phyloP scores from a whole-genome alignment of 2,797 vertebrate species.

The Gadopsis bispinosus region DNA sequence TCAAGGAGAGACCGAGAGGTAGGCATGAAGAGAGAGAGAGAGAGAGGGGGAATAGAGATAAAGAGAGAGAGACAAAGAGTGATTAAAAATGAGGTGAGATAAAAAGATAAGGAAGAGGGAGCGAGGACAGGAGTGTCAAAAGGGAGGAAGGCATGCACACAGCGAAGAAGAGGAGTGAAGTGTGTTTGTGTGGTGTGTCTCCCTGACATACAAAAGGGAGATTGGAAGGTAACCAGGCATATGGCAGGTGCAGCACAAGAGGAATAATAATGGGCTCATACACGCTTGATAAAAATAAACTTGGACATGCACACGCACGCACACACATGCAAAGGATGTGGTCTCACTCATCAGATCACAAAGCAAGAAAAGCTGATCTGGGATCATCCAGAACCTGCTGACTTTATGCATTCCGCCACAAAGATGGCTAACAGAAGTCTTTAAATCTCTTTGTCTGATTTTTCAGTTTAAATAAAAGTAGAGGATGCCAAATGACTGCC shows the following conservation, averaged over 20 bases:
- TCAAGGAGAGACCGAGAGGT: not conserved
- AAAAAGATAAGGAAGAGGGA: constrained; percentile 1
- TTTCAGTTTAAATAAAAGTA: not conserved
- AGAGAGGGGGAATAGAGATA: not conserved
- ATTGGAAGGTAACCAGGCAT: constrained; percentile 59
- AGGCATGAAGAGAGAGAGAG: not conserved
- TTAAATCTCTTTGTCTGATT: constrained; percentile 2
- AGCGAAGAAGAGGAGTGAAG: not conserved
- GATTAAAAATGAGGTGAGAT: constrained; percentile 13
- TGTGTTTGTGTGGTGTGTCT: constrained; percentile 22
- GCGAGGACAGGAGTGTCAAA: not conserved
- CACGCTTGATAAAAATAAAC: constrained; percentile 35
- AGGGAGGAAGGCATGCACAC: constrained; percentile 9
- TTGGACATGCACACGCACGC: constrained; percentile 4
- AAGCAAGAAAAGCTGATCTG: constrained; percentile 24
- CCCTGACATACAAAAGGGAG: constrained; percentile 42
- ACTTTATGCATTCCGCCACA: constrained; percentile 4
- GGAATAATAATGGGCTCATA: constrained; percentile 55
- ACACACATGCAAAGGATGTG: constrained; percentile 4
- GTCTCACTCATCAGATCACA: constrained; percentile 24
- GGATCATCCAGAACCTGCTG: constrained; percentile 16
- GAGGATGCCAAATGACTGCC: not conserved
- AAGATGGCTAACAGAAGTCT: constrained; percentile 11
- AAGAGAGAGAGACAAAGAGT: not conserved
- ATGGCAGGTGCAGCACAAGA: constrained; percentile 49